These are phyloP conservation scores for Callionymus lyra DNA, from an alignment of 2,113 vertebrate species.

Conservation along the genomic window DNA sequence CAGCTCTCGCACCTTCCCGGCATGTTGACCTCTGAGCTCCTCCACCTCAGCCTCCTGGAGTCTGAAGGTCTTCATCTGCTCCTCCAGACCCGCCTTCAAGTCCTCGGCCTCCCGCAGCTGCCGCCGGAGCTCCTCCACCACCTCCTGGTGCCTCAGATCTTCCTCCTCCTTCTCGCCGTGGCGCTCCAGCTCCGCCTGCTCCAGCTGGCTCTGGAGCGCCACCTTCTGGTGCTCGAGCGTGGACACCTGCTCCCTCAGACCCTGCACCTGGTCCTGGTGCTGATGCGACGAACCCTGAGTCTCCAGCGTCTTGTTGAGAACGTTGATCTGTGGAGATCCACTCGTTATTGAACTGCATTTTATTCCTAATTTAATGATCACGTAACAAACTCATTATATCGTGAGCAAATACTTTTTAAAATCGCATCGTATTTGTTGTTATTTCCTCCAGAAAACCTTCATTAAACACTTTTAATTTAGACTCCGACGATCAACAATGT, in stretches of 20 bases:
- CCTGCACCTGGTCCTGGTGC: slow-evolving; percentile 53
- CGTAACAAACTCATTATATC: not conserved
- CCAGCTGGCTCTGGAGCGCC: slow-evolving; percentile 67
- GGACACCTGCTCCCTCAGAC: slow-evolving; percentile 63
- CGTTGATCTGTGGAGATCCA: slow-evolving; percentile 38
- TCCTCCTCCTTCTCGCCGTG: slow-evolving; percentile 33
- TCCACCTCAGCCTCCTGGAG: slow-evolving; percentile 33
- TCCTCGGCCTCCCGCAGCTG: slow-evolving; percentile 44
- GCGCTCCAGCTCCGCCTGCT: slow-evolving; percentile 48
- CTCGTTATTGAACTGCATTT: not conserved
- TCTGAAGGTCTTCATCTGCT: slow-evolving; percentile 44
- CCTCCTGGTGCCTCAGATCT: slow-evolving; percentile 54
- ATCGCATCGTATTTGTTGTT: not conserved
- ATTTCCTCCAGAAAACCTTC: not conserved
- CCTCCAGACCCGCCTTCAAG: slow-evolving; percentile 35
- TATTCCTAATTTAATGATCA: not conserved
- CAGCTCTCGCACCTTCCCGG: slow-evolving; percentile 54
- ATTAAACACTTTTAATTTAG: no score
- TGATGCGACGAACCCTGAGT: slow-evolving; percentile 61
- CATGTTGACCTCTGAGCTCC: slow-evolving; percentile 51
- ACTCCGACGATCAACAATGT: no score
- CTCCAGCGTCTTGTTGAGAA: slow-evolving; percentile 56
- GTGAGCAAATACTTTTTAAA: no score
- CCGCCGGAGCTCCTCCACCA: slow-evolving; percentile 35
- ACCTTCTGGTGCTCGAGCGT: slow-evolving; percentile 49